Evolutionary conservation across 2,113 vertebrate species (phyloP), one percentile per base, ranked within the genome.

Genomic region (Pseudonaja textilis): DNA sequence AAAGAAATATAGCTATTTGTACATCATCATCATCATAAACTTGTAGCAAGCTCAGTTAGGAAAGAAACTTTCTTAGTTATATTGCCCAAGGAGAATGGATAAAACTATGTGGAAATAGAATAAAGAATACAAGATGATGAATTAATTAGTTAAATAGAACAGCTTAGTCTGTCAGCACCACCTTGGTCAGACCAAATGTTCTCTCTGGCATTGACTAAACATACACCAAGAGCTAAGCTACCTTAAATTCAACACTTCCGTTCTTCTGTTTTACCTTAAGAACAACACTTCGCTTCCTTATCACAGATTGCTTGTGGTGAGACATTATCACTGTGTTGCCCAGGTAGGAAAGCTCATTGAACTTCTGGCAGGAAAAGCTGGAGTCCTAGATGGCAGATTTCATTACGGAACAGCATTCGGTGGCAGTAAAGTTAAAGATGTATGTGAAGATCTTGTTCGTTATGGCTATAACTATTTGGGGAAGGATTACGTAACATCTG

Each of bases 271-370:
- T 25, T 61, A 61, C 9, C 57, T 61, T 61, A 61, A 10, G 23
- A 26, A 26, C 14, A 50, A n/a, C 18, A 29, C 42, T 47, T 34
- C 26, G 0, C 8, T 45, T 20, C 39, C 52, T 25, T 26, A 42
- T 69, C 50, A 54, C 8, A 64, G n/a, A 50, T n/a, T 87, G 20
- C 10, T 91, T 29, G 7, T 61, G 85, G 16, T 88, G 7, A 39
- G 81, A 20, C 50, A 7, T 2, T 57, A 18, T 59, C 14, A 61
- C 5, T 95, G 39, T 55, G 23, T 93, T 93, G 34, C 26, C 8
- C 96, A 99, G 99, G 99, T 99, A 90, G 99, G 99, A 47, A 99
- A 99, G 95, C 93, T 99, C 91, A 99, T 99, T 3, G 99, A 99
- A 93, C 97, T 99, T 89, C 95, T 99, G 95, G 99, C 99, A 1